These are phyloP conservation scores for Helarctos malayanus DNA, from an alignment of 2,797 vertebrate genomes.

Conservation along the genomic window DNA sequence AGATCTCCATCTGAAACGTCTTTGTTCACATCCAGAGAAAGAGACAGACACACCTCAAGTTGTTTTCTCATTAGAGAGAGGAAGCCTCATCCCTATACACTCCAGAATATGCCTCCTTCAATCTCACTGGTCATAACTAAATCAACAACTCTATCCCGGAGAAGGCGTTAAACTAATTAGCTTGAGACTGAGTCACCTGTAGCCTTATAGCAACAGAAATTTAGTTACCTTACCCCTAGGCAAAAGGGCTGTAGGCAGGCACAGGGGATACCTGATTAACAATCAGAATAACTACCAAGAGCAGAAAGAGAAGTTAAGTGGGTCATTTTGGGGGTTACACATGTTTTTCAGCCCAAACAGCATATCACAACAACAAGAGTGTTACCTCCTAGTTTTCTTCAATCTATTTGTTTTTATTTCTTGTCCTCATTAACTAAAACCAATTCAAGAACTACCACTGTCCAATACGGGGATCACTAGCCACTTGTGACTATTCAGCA, in stretches of 20 bases:
- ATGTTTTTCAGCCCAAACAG: not conserved
- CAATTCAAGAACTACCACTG: not conserved
- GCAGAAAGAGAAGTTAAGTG: not conserved
- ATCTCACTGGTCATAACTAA: not conserved
- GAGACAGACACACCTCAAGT: not conserved
- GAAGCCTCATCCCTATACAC: not conserved
- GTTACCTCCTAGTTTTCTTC: not conserved
- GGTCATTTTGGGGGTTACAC: not conserved
- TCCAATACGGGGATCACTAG: not conserved
- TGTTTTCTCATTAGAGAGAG: not conserved
- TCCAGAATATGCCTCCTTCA: not conserved
- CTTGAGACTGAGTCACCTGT: not conserved
- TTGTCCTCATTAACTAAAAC: slow-evolving; percentile 25
- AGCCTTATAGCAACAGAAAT: not conserved
- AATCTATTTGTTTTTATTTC: not conserved
- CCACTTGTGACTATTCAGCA: not conserved
- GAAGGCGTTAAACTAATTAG: not conserved
- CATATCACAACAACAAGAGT: not conserved
- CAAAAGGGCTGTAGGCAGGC: not conserved
- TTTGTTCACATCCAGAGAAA: not conserved
- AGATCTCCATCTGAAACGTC: not conserved
- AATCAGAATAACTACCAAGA: not conserved
- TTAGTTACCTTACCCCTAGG: not conserved
- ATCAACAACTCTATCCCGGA: not conserved
- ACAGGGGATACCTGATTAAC: not conserved